Evolutionary conservation across 2,113 vertebrate species (phyloP).

Genomic region (Diadophis punctatus): DNA sequence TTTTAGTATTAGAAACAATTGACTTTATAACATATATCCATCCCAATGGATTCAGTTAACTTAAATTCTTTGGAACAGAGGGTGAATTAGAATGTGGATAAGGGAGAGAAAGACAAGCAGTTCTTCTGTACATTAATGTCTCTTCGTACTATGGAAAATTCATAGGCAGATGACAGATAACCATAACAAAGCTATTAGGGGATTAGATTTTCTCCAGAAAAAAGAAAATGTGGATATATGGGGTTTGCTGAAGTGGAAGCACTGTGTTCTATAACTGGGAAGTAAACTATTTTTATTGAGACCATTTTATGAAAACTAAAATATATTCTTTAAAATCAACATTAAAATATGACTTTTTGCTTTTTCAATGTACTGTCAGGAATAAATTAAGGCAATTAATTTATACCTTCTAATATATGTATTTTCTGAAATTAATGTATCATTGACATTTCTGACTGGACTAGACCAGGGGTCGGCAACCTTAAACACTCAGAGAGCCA

Average conservation of each 20-base stretch:
- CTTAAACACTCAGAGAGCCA: no score
- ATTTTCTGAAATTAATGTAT: neutral
- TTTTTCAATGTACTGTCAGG: neutral
- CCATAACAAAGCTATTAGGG: neutral
- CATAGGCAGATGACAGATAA: neutral
- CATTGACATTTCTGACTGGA: neutral
- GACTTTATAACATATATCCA: neutral
- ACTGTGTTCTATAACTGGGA: neutral
- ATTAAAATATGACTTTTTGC: neutral
- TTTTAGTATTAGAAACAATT: neutral
- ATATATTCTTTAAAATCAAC: neutral
- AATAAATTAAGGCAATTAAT: constrained; percentile 7
- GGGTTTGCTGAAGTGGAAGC: neutral
- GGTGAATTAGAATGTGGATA: neutral
- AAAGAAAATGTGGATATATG: neutral
- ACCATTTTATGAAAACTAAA: neutral
- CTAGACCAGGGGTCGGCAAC: no score
- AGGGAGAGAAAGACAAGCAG: neutral
- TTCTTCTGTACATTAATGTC: neutral
- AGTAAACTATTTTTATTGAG: neutral
- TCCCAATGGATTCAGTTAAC: neutral
- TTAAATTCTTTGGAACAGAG: neutral
- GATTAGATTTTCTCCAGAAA: neutral
- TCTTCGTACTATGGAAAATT: neutral
- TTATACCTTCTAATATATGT: neutral